phyloP scores from a whole-genome alignment of 2,888 invertebrate species.

The Acleris laterana region DNA sequence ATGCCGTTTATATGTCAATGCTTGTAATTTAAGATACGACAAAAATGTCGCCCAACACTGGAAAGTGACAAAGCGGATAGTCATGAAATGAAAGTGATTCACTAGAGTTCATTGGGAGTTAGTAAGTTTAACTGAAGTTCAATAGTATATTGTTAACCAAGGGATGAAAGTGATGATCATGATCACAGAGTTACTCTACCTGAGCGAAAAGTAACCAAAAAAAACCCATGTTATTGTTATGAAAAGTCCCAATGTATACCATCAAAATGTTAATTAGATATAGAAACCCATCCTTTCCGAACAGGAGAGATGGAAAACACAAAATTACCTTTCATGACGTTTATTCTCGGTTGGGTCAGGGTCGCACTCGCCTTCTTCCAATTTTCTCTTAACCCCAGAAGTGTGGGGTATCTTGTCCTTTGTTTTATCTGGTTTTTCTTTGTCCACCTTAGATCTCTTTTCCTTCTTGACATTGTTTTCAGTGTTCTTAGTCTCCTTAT shows the following conservation, averaged over 20 bases:
- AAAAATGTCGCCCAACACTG: neutral
- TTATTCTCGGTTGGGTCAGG: slow-evolving; percentile 76
- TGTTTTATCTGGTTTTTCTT: slow-evolving; percentile 61
- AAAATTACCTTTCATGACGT: slow-evolving; percentile 74
- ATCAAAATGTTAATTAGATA: too few relatives aligned
- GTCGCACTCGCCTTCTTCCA: slow-evolving; percentile 84
- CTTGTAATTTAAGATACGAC: too few relatives aligned
- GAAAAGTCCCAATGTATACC: too few relatives aligned
- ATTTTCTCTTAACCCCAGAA: slow-evolving; percentile 80
- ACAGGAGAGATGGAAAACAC: too few relatives aligned
- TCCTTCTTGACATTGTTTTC: slow-evolving; percentile 65
- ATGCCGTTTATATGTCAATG: too few relatives aligned
- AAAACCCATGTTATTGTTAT: too few relatives aligned
- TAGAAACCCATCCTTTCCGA: too few relatives aligned
- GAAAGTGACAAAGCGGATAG: slow-evolving; percentile 6
- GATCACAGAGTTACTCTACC: too few relatives aligned
- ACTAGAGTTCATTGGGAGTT: neutral
- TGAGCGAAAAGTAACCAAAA: too few relatives aligned
- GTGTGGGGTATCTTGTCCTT: slow-evolving; percentile 69
- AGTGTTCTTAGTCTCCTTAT: slow-evolving; percentile 66
- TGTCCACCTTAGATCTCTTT: slow-evolving; percentile 65
- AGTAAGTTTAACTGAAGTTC: neutral
- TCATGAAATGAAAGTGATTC: slow-evolving; percentile 10
- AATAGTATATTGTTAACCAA: too few relatives aligned
- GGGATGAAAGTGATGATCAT: too few relatives aligned